Percentiles rank a stretch among this genome's conserved stretches.
Conservation (phyloP, 2,113 vertebrate species). For the Xenopus laevis region DNA sequence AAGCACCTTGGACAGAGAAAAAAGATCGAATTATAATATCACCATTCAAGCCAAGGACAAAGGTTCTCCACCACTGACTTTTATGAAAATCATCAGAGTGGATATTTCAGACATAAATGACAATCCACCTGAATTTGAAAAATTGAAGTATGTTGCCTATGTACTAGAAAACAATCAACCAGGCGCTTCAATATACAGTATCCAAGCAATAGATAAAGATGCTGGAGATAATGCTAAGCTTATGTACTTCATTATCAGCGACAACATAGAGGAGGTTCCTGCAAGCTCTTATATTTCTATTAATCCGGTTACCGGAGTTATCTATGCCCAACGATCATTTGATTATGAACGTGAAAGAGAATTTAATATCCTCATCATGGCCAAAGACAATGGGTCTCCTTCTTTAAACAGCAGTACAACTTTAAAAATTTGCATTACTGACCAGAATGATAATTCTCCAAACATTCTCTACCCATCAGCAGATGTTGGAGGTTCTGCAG, state of each 20-base stretch:
- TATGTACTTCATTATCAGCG: constrained; percentile 55
- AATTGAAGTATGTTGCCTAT: constrained; percentile 14
- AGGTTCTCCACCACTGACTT: too few species aligned
- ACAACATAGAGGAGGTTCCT: constrained; percentile 45
- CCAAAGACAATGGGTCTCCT: too few species aligned
- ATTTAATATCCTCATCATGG: too few species aligned
- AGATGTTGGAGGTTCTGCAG: constrained; percentile 66
- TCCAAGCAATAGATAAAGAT: constrained; percentile 48
- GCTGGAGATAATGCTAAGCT: constrained; percentile 53
- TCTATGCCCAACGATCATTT: constrained; percentile 53
- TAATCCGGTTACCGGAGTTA: constrained; percentile 52
- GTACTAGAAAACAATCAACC: constrained; percentile 47
- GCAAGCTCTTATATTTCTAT: constrained; percentile 55
- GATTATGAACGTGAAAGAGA: constrained; percentile 46
- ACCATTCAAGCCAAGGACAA: too few species aligned
- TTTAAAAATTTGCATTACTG: constrained; percentile 64
- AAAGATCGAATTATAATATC: background rate
- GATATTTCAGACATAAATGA: constrained; percentile 27
- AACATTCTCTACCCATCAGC: constrained; percentile 68
- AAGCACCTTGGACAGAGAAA: constrained; percentile 24
- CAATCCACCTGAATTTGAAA: constrained; percentile 48
- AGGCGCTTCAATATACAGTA: constrained; percentile 23
- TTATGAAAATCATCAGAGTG: too few species aligned
- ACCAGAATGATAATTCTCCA: constrained; percentile 82
- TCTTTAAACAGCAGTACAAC: too few species aligned